phyloP scores from a whole-genome alignment of 2,888 invertebrate genomes.

The Melanargia galathea region DNA sequence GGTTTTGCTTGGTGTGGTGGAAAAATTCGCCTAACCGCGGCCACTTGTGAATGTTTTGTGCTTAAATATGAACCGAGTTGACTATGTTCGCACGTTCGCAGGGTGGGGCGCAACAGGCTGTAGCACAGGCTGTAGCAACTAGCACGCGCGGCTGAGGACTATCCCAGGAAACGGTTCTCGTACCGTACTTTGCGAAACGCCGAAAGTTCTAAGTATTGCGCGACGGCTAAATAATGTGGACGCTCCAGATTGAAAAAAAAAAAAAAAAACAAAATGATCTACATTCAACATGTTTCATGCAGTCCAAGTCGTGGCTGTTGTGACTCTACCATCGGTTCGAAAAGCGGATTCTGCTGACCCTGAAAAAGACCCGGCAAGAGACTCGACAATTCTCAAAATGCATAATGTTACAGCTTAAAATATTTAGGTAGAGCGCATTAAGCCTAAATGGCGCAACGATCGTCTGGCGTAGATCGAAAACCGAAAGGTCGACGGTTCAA shows the following conservation, averaged over 20 bases:
- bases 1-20: conserved; percentile 30
- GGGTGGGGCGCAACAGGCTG: conserved; percentile 57
- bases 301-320: too few relatives aligned
- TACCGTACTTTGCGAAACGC: conserved; percentile 61
- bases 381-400: too few relatives aligned
- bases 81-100: conserved; percentile 49
- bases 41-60: conserved; percentile 65
- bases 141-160: conserved; percentile 53
- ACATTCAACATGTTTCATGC: too few relatives aligned
- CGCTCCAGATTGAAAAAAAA: background rate
- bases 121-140: conserved; percentile 45
- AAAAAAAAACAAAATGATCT: too few relatives aligned
- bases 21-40: conserved; percentile 62
- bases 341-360: too few relatives aligned
- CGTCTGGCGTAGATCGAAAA: too few relatives aligned
- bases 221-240: conserved; percentile 20
- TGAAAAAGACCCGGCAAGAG: too few relatives aligned
- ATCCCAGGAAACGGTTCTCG: conserved; percentile 68
- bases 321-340: too few relatives aligned
- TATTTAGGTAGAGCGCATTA: too few relatives aligned
- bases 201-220: conserved; percentile 66
- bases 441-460: too few relatives aligned
- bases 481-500: too few relatives aligned
- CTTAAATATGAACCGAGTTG: conserved; percentile 72
- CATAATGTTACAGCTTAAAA: too few relatives aligned